Conservation (phyloP, 2,888 invertebrate species). For the Eupithecia centaureata region DNA sequence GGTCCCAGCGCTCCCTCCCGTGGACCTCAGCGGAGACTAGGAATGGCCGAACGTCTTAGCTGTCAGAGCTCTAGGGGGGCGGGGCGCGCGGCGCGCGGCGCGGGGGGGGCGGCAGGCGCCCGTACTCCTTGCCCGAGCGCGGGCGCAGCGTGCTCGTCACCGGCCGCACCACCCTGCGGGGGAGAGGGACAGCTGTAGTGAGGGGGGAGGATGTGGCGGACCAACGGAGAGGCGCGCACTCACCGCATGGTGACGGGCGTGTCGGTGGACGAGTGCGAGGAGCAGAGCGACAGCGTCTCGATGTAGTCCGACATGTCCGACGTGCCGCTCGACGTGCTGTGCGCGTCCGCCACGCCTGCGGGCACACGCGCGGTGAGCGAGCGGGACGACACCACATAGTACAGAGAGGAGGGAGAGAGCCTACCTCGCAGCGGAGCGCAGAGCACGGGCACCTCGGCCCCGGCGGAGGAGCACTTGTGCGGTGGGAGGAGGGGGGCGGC, state of each 20-base stretch:
- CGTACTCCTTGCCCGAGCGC: conserved; percentile 93
- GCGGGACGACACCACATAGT: neutral
- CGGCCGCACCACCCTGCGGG: conserved; percentile 63
- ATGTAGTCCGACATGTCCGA: conserved; percentile 96
- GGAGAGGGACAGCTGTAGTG: neutral
- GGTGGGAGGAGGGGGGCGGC: conserved; percentile 83
- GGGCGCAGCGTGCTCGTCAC: conserved; percentile 89
- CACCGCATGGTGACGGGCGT: conserved; percentile 85
- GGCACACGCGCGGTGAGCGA: neutral
- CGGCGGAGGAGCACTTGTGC: conserved; percentile 89
- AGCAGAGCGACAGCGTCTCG: conserved; percentile 91
- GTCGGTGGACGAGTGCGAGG: conserved; percentile 91
- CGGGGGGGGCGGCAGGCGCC: conserved; percentile 73
- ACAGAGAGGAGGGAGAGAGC: neutral
- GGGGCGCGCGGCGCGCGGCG: conserved; percentile 47
- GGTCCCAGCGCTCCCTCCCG: neutral
- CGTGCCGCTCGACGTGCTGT: conserved; percentile 92
- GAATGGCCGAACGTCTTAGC: conserved; percentile 5
- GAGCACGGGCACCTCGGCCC: conserved; percentile 89
- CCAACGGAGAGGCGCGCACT: conserved; percentile 11
- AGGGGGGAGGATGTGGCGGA: neutral
- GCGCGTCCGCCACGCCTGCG: conserved; percentile 84
- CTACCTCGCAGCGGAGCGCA: conserved; percentile 81
- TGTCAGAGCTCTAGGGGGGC: conserved; percentile 32
- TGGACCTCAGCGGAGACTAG: neutral